These are phyloP conservation scores for Tachysurus vachellii DNA, from an alignment of 2,113 vertebrate genomes.

Conservation along the genomic window DNA sequence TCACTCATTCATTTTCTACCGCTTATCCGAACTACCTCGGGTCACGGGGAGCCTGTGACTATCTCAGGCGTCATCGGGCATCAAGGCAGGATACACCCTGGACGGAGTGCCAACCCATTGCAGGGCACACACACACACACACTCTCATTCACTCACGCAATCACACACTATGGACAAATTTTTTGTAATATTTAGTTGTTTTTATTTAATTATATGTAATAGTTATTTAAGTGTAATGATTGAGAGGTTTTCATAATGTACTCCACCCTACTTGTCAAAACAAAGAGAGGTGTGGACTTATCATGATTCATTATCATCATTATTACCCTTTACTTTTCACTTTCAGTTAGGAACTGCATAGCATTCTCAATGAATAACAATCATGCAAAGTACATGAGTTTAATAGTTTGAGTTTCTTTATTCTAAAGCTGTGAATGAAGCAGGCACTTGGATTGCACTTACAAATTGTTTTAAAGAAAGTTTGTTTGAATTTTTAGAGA, in stretches of 20 bases:
- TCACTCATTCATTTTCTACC: too few relatives aligned
- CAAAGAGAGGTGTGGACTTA: background rate
- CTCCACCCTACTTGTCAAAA: background rate
- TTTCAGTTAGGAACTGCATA: background rate
- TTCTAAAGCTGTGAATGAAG: background rate
- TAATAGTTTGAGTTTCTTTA: background rate
- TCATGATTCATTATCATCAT: background rate
- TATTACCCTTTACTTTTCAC: background rate
- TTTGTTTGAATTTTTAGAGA: background rate
- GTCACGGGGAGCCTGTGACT: too few relatives aligned
- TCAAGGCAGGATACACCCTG: too few relatives aligned
- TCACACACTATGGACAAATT: too few relatives aligned
- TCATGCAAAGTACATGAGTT: background rate
- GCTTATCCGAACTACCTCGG: too few relatives aligned
- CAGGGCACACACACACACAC: too few relatives aligned
- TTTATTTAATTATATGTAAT: background rate
- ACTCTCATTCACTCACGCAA: too few relatives aligned
- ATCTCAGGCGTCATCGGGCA: too few relatives aligned
- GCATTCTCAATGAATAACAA: background rate
- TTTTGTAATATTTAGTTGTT: background rate
- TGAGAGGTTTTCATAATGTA: background rate
- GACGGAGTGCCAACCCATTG: too few relatives aligned
- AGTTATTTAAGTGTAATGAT: background rate
- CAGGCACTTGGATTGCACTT: background rate
- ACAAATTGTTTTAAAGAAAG: background rate